A percentile compares a stretch with the other conserved stretches of the same genome.
phyloP scores from a whole-genome alignment of 2,113 vertebrate genomes.

The Raja brachyura region DNA sequence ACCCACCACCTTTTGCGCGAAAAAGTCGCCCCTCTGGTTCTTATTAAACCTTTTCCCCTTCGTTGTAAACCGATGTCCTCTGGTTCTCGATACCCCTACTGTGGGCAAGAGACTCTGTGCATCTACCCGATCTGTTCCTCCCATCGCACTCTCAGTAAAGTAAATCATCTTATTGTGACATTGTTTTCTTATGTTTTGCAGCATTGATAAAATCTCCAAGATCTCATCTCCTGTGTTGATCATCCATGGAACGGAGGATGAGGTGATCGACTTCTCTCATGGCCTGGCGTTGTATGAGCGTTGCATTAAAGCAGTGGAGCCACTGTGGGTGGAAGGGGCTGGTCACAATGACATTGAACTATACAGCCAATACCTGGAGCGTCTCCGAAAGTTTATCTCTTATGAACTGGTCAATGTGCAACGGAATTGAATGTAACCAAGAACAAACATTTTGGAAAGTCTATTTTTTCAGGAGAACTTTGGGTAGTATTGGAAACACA shows the following conservation, averaged over 20 bases:
- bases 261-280: constrained; percentile 97
- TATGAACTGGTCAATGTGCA: constrained; percentile 71
- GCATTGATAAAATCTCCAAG: constrained; percentile 95
- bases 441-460: constrained; percentile 35
- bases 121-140: too few relatives aligned
- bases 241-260: constrained; percentile 94
- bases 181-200: constrained; percentile 45
- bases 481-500: constrained; percentile 27
- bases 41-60: too few relatives aligned
- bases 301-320: constrained; percentile 93
- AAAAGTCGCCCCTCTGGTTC: too few relatives aligned
- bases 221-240: constrained; percentile 93
- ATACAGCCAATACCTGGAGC: constrained; percentile 95
- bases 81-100: too few relatives aligned
- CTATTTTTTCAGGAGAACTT: constrained; percentile 38
- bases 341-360: constrained; percentile 97
- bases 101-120: too few relatives aligned
- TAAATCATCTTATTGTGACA: background rate
- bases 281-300: constrained; percentile 90
- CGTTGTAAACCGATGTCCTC: too few relatives aligned
- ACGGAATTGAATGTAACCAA: constrained; percentile 47
- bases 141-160: too few relatives aligned
- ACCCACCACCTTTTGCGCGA: too few relatives aligned
- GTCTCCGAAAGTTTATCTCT: constrained; percentile 86
- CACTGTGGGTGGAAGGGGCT: constrained; percentile 93